Conservation (phyloP, 2,888 invertebrate genomes). For the Hermaeophaga mercurialis region DNA sequence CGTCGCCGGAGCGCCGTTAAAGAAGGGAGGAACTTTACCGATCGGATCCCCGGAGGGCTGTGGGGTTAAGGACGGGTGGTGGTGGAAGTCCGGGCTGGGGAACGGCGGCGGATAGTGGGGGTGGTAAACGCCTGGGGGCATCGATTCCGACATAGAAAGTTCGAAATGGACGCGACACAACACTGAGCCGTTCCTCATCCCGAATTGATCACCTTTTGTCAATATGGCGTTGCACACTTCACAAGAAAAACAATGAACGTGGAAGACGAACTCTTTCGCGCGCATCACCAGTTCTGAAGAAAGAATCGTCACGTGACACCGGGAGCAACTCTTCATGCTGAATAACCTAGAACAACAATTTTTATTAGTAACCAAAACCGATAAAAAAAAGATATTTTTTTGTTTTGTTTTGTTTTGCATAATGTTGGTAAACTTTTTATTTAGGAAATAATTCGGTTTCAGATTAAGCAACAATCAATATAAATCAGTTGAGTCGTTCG, state of each 20-base stretch:
- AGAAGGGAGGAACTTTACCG: constrained; percentile 61
- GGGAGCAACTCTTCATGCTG: constrained; percentile 84
- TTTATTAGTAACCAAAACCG: not conserved
- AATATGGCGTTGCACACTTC: constrained; percentile 84
- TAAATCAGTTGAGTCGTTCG: too few species aligned
- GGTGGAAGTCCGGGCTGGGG: constrained; percentile 56
- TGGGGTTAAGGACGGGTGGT: constrained; percentile 61
- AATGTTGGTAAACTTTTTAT: too few species aligned
- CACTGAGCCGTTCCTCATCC: constrained; percentile 85
- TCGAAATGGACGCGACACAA: constrained; percentile 82
- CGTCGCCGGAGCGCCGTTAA: constrained; percentile 66
- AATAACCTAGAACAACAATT: constrained; percentile 73
- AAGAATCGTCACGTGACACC: constrained; percentile 87
- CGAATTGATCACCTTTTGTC: constrained; percentile 94
- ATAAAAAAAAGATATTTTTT: too few species aligned
- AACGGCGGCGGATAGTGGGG: constrained; percentile 59
- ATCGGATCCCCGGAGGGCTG: constrained; percentile 58
- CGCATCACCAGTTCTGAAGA: constrained; percentile 95
- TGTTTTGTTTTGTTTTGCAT: too few species aligned
- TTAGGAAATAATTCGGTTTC: too few species aligned
- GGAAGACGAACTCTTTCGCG: constrained; percentile 90
- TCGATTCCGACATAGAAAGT: constrained; percentile 54
- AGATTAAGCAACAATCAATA: too few species aligned
- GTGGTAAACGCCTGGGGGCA: constrained; percentile 57
- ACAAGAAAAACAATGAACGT: constrained; percentile 94